Evolutionary conservation across 2,888 invertebrate species (phyloP).

Genomic region (Drosophila kanekoi): DNA sequence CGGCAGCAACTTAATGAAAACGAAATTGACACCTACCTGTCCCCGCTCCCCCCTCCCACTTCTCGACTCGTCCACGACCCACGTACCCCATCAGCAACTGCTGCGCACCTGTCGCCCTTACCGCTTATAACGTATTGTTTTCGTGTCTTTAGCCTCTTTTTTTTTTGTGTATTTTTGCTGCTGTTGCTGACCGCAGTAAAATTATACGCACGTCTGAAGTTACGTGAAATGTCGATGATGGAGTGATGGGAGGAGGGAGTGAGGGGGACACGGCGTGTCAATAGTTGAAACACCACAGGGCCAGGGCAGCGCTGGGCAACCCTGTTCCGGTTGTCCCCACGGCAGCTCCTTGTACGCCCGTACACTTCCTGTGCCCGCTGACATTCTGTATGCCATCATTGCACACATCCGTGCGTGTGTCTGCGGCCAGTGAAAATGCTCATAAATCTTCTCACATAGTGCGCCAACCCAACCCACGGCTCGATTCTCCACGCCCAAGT

Average conservation of each 20-base stretch:
- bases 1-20: conserved; percentile 80
- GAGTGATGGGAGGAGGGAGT: too few species aligned
- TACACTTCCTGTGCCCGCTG: conserved; percentile 54
- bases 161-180: neutral
- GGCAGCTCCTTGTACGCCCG: conserved; percentile 60
- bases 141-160: conserved; percentile 18
- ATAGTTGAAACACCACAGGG: conserved; percentile 57
- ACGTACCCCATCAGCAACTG: too few species aligned
- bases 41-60: neutral
- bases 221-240: conserved; percentile 65
- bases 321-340: conserved; percentile 4
- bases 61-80: too few species aligned
- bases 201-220: conserved; percentile 79
- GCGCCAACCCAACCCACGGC: conserved; percentile 7
- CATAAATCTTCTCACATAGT: conserved; percentile 67
- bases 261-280: conserved; percentile 67
- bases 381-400: conserved; percentile 57
- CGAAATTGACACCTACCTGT: conserved; percentile 75
- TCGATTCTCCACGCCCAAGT: neutral
- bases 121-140: conserved; percentile 36
- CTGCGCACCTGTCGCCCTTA: neutral
- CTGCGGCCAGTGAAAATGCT: conserved; percentile 61
- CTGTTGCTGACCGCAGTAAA: conserved; percentile 70
- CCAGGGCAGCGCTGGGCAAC: neutral
- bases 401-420: conserved; percentile 43